Base-by-base conservation (phyloP, 2,888 invertebrate genomes). In the Habrosyne pyritoides region DNA sequence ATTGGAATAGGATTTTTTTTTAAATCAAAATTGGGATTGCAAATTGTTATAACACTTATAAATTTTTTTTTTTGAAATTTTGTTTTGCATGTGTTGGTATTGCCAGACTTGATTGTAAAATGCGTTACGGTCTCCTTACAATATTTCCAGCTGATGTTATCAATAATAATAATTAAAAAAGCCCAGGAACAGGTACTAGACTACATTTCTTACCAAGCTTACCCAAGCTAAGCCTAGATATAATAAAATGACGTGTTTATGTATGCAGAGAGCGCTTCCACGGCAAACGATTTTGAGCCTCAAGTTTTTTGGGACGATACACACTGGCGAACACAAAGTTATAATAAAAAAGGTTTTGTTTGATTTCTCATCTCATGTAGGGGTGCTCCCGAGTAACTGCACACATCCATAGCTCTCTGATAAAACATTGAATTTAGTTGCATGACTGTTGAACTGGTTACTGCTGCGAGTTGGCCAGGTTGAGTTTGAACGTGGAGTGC, bases 401-500 rank as follows among this genome's bases (percentile, higher is more conserved):
- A 6, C 3, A 33, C 14, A 24, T 22, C 42, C n/a, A 21, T 24
- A 30, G 7, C n/a, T 36, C 24, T 33, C 36, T 49, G 47, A 48
- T 26, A 14, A 21, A 28, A 50, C 50, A 14, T 21, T 42, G 51
- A 60, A 60, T 60, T 57, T 60, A 30, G 54, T 47, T 50, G 12
- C 7, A 4, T 6, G 7, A 42, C 36, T n/a, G 46, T n/a, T 14
- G 18, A 49, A 7, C n/a, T 4, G 42, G n/a, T 30, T 71, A 69
- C 53, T 65, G 62, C 47, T 63, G 69, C 21, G 62, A 55, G 36
- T 76, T 77, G 7, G 63, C 75, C 26, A 73, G 59, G 59, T 77
- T 77, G 2, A 81, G 66, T 54, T 83, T 86, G 70, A 70, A 81
- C 18, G 73, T 69, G 47, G 88, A 86, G 47, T 81, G 83, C 14